These are phyloP conservation scores for Benthosema pterotum DNA, from an alignment of 2,797 vertebrate species.

Conservation along the genomic window DNA sequence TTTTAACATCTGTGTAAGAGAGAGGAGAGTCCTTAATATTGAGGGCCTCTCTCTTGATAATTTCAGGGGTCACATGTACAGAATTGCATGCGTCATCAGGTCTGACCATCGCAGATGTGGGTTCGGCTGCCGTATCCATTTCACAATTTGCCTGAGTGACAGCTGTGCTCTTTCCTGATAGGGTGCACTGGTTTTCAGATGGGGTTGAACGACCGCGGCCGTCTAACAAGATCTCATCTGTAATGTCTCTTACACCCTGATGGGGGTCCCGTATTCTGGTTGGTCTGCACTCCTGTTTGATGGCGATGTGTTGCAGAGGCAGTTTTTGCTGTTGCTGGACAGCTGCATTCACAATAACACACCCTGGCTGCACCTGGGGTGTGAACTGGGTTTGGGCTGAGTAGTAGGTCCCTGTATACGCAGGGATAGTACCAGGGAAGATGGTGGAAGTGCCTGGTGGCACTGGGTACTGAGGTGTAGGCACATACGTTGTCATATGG, in stretches of 20 bases:
- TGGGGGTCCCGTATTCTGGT: slow-evolving; percentile 98
- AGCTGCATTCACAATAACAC: slow-evolving; percentile 89
- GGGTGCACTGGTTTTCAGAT: slow-evolving; percentile 84
- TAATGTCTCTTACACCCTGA: slow-evolving; percentile 96
- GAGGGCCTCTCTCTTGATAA: slow-evolving; percentile 41
- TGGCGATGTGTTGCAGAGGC: slow-evolving; percentile 80
- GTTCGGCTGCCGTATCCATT: slow-evolving; percentile 81
- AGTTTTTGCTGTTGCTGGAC: slow-evolving; percentile 73
- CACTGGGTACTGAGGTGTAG: too few relatives aligned
- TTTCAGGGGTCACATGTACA: slow-evolving; percentile 66
- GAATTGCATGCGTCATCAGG: slow-evolving; percentile 79
- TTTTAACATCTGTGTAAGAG: slow-evolving; percentile 66
- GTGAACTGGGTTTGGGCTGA: slow-evolving; percentile 91
- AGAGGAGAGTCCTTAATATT: slow-evolving; percentile 42
- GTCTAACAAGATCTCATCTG: slow-evolving; percentile 98
- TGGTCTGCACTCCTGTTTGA: slow-evolving; percentile 96
- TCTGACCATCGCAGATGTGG: slow-evolving; percentile 74
- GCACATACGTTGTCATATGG: too few relatives aligned
- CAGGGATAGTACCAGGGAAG: too few relatives aligned
- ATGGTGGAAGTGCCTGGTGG: too few relatives aligned
- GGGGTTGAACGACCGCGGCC: slow-evolving; percentile 93
- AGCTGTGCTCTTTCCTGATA: slow-evolving; percentile 78
- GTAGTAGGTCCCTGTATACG: slow-evolving; percentile 89
- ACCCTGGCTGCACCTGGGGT: slow-evolving; percentile 84
- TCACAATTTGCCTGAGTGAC: slow-evolving; percentile 91